phyloP scores from a whole-genome alignment of 2,888 invertebrate species.

The Drosophila macrospina region DNA sequence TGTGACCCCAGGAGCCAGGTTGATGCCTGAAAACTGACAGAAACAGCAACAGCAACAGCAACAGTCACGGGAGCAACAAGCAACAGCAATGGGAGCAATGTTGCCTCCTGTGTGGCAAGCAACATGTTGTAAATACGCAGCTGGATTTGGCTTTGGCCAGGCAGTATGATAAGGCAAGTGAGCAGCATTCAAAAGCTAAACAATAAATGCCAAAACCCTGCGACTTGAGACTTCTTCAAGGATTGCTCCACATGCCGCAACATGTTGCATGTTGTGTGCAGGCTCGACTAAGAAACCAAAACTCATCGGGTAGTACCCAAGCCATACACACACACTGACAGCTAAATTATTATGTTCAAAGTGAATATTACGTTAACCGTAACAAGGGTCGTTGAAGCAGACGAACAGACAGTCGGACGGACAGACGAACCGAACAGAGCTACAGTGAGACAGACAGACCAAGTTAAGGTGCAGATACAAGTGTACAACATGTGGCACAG shows the following conservation, averaged over 20 bases:
- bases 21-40: conserved; percentile 23
- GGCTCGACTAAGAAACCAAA: conserved; percentile 1
- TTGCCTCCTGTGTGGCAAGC: neutral
- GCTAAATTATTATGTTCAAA: conserved; percentile 63
- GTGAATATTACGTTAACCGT: conserved; percentile 70
- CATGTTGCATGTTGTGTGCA: conserved; percentile 41
- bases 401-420: conserved; percentile 6
- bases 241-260: conserved; percentile 36
- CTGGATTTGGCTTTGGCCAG: conserved; percentile 31
- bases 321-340: conserved; percentile 14
- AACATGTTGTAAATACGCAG: conserved; percentile 5
- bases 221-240: conserved; percentile 30
- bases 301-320: conserved; percentile 6
- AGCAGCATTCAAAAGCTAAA: conserved; percentile 25
- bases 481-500: conserved; percentile 15
- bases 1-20: conserved; percentile 19
- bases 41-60: conserved; percentile 5
- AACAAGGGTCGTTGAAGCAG: conserved; percentile 56
- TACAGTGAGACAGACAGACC: conserved; percentile 8
- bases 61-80: neutral
- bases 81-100: neutral
- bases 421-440: conserved; percentile 1
- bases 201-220: conserved; percentile 34
- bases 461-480: conserved; percentile 30
- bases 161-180: conserved; percentile 6